Evolutionary conservation across 2,113 vertebrate genomes (phyloP).

Genomic region (Harpagus bidentatus): DNA sequence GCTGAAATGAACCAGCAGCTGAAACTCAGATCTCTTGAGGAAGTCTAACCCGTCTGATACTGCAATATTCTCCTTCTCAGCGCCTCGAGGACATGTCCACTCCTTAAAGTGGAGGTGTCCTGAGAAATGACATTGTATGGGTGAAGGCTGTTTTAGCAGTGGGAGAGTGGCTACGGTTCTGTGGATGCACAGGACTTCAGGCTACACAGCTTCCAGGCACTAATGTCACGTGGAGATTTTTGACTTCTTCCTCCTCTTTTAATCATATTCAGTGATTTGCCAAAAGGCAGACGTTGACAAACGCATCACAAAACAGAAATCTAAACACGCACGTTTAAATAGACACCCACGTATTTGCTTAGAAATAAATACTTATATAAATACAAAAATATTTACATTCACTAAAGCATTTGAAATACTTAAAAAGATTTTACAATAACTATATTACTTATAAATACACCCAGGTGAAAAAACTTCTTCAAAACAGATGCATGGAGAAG

Average conservation of each 20-base stretch:
- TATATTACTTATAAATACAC: neutral
- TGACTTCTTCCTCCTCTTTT: neutral
- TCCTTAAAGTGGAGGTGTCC: neutral
- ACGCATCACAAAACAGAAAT: neutral
- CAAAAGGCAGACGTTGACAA: neutral
- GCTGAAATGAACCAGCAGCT: neutral
- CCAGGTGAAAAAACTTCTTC: neutral
- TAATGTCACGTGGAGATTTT: neutral
- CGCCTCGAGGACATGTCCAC: accelerated
- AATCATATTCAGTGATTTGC: neutral
- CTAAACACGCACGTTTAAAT: neutral
- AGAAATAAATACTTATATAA: neutral
- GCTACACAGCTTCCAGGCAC: neutral
- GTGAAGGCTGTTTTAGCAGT: neutral
- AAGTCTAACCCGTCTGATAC: neutral
- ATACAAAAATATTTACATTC: neutral
- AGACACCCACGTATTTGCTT: neutral
- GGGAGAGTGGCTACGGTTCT: neutral
- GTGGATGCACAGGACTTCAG: neutral
- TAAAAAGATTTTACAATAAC: neutral
- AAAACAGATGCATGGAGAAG: neutral
- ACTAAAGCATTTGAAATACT: neutral
- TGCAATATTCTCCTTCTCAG: neutral
- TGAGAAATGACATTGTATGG: accelerated
- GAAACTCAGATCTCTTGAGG: accelerated